A percentile compares a stretch with the other conserved stretches of the same genome.
Conservation (phyloP, 2,888 invertebrate species). For the Dasypogon diadema region DNA sequence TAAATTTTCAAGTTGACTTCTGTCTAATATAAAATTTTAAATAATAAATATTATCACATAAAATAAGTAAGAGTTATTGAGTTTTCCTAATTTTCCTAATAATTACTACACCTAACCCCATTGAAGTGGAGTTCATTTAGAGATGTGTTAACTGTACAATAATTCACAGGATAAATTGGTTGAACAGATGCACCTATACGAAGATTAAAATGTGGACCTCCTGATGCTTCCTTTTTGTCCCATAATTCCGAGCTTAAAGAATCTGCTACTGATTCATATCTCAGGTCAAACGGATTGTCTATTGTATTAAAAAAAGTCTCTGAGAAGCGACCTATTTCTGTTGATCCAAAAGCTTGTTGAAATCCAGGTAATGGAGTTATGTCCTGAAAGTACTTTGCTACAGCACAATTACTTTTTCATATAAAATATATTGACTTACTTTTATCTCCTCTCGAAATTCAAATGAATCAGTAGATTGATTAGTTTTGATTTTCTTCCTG, state of each 20-base stretch:
- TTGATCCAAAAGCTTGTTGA: slow-evolving; percentile 87
- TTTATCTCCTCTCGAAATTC: slow-evolving; percentile 63
- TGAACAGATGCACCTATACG: slow-evolving; percentile 60
- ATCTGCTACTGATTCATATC: slow-evolving; percentile 60
- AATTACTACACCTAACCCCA: slow-evolving; percentile 60
- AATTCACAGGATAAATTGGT: slow-evolving; percentile 58
- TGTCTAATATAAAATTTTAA: background rate
- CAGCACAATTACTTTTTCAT: no score
- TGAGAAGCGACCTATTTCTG: slow-evolving; percentile 86
- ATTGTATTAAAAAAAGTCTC: slow-evolving; percentile 72
- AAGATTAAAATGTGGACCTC: slow-evolving; percentile 60
- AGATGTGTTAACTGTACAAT: slow-evolving; percentile 56
- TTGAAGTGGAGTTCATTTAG: slow-evolving; percentile 58
- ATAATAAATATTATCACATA: background rate
- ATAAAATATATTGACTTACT: slow-evolving; percentile 57
- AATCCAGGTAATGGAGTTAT: slow-evolving; percentile 79
- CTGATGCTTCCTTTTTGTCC: slow-evolving; percentile 60
- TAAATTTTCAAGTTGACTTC: background rate
- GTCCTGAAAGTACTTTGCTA: slow-evolving; percentile 60
- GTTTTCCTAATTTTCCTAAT: slow-evolving; percentile 52
- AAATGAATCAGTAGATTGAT: slow-evolving; percentile 48
- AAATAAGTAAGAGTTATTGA: no score
- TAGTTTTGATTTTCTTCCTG: slow-evolving; percentile 59
- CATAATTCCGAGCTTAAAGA: slow-evolving; percentile 60
- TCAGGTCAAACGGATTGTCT: slow-evolving; percentile 61